Conservation (phyloP, 2,888 invertebrate species). For the Anoplius nigerrimus region DNA sequence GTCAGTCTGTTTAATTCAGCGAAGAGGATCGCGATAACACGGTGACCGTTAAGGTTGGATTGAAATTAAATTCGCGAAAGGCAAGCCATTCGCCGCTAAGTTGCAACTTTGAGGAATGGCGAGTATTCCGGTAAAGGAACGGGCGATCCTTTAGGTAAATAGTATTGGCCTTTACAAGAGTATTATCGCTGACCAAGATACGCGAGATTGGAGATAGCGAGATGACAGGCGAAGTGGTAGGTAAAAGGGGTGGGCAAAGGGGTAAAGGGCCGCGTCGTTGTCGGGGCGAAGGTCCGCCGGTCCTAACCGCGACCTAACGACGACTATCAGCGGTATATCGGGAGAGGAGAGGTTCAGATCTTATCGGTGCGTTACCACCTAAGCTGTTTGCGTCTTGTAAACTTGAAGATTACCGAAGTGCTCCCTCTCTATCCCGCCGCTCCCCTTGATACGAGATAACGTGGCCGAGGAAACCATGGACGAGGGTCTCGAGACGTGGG, state of each 20-base stretch:
- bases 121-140: slow-evolving; percentile 28
- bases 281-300: slow-evolving; percentile 40
- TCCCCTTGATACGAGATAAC: slow-evolving; percentile 62
- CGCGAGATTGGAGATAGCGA: slow-evolving; percentile 46
- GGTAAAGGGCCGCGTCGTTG: background rate
- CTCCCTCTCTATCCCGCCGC: slow-evolving; percentile 19
- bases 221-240: slow-evolving; percentile 35
- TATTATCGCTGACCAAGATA: slow-evolving; percentile 44
- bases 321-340: slow-evolving; percentile 62
- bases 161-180: slow-evolving; percentile 41
- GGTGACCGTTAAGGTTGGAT: slow-evolving; percentile 16
- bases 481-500: slow-evolving; percentile 42
- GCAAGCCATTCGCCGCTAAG: slow-evolving; percentile 43
- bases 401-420: slow-evolving; percentile 62
- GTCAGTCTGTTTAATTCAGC: too few species aligned
- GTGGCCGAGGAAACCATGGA: slow-evolving; percentile 53
- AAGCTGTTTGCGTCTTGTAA: slow-evolving; percentile 74
- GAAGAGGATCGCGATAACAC: too few species aligned
- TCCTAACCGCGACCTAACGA: slow-evolving; percentile 64
- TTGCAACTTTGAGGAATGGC: slow-evolving; percentile 21
- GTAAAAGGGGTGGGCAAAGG: slow-evolving; percentile 23
- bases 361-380: slow-evolving; percentile 70
- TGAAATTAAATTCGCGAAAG: slow-evolving; percentile 40
- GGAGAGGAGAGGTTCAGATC: slow-evolving; percentile 62
- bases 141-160: slow-evolving; percentile 27